Evolutionary conservation across 2,113 vertebrate genomes (phyloP).

Genomic region (Rhinogobius similis): DNA sequence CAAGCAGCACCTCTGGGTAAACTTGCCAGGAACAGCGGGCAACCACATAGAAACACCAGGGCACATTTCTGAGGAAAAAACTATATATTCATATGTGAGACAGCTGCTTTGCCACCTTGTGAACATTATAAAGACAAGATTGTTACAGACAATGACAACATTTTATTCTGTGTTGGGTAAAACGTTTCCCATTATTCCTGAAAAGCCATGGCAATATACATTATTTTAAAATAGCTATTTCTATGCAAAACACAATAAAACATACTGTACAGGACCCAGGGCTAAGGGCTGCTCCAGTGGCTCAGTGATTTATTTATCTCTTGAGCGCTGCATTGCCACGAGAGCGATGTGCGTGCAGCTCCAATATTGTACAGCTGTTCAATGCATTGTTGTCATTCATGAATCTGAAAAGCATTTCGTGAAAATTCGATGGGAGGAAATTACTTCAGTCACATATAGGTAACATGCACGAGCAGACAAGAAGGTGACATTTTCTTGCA

Average conservation of each 20-base stretch:
- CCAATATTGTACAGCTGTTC: conserved; percentile 29
- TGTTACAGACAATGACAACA: conserved; percentile 14
- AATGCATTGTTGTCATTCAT: conserved; percentile 44
- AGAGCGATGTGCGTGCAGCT: conserved; percentile 45
- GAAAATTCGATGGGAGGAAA: conserved; percentile 53
- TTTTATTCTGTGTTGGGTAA: conserved; percentile 6
- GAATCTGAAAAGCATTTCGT: conserved; percentile 39
- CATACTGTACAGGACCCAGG: conserved; percentile 32
- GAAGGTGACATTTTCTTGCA: conserved; percentile 17
- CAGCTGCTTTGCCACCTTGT: not conserved
- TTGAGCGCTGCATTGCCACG: not conserved
- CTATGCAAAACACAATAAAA: conserved; percentile 49
- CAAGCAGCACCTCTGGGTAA: too few relatives aligned
- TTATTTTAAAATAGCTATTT: conserved; percentile 51
- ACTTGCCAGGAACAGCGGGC: too few relatives aligned
- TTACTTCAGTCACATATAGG: conserved; percentile 56
- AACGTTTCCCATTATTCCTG: conserved; percentile 27
- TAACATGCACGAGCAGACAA: conserved; percentile 24
- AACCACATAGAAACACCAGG: too few relatives aligned
- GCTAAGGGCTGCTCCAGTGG: conserved; percentile 17
- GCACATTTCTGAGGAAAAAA: too few relatives aligned
- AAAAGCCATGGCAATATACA: conserved; percentile 27
- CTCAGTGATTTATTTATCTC: conserved; percentile 47
- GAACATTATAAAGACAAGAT: not conserved
- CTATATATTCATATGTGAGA: too few relatives aligned